Base-by-base conservation (phyloP, 2,888 invertebrate genomes). In the Aspidapion aeneum region DNA sequence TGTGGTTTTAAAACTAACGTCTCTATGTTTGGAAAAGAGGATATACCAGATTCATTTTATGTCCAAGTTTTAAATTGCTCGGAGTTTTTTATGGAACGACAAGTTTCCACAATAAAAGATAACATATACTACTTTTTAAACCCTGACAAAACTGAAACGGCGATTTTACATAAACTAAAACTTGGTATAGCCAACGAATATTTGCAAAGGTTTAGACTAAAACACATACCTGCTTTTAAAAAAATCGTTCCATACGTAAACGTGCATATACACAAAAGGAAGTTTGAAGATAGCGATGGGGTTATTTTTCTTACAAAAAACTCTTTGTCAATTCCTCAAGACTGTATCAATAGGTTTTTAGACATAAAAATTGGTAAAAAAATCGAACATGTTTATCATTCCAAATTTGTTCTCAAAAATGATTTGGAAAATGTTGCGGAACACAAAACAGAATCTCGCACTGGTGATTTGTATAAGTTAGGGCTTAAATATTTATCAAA, bases 91-190 rank as follows among this genome's bases (percentile, higher is more conserved):
- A 87, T 87, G 79, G 80, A 83, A 49, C 82, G 84, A 62, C 93
- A 93, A 77, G 86, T 86, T 63, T 79, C 83, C 68, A 87, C 87
- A 0, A 91, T 92, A 57, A 81, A 86, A 69, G 82, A 85, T 62
- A 92, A 91, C 73, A 84, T 91, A 58, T 78, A 80, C 68, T 82
- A 86, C 1, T 91, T 87, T 72, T 75, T 83, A 77, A 55, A 80
- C 55, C 79, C 57, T 22, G 55, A 56, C 49, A 56, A 62, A 57
- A 55, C 52, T 18, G 79, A 68, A 57, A 55, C 65, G 22, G 60
- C 61, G 56, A 66, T 73, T 63, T 63, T 72, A 54, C 67, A 74
- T 68, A 67, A 68, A 68, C 17, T 74, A 49, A 73, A 74, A 68
- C 64, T 71, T 0, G 73, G 80, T 12, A 84, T 88, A 0, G 85